Evolutionary conservation across 1,140 invertebrate species (phyloP).

Genomic region (Cardiocondyla obscurior): DNA sequence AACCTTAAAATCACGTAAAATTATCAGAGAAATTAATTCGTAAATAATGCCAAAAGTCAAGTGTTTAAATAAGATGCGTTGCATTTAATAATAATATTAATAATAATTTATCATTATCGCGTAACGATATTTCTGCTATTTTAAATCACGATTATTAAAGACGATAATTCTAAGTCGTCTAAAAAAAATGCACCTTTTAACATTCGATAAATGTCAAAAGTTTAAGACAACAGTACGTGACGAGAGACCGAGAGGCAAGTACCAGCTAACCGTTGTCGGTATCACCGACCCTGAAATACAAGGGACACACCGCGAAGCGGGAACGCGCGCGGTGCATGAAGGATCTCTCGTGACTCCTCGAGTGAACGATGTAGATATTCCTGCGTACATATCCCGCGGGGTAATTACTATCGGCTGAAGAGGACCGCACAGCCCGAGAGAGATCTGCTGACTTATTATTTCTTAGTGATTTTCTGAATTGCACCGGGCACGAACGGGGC

Average conservation of each 20-base stretch:
- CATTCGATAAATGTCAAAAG: background rate
- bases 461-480: slow-evolving; percentile 82
- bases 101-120: background rate
- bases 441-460: slow-evolving; percentile 75
- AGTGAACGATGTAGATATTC: slow-evolving; percentile 50
- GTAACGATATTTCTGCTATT: background rate
- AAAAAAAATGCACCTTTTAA: background rate
- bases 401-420: slow-evolving; percentile 68
- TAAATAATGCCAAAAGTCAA: background rate
- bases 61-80: background rate
- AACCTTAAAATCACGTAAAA: background rate
- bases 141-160: no score
- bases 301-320: background rate
- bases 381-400: slow-evolving; percentile 59
- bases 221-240: background rate
- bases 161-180: background rate
- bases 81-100: no score
- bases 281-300: slow-evolving; percentile 25
- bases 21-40: background rate
- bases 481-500: slow-evolving; percentile 69
- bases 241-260: background rate
- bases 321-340: slow-evolving; percentile 1
- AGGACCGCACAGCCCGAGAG: slow-evolving; percentile 31
- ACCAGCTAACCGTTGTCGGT: background rate
- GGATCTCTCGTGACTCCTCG: slow-evolving; percentile 38